A percentile compares a stretch with the other conserved stretches of the same genome.
These are phyloP conservation scores for Aphaenogaster rudis DNA, from an alignment of 1,140 invertebrate species.

Conservation along the genomic window DNA sequence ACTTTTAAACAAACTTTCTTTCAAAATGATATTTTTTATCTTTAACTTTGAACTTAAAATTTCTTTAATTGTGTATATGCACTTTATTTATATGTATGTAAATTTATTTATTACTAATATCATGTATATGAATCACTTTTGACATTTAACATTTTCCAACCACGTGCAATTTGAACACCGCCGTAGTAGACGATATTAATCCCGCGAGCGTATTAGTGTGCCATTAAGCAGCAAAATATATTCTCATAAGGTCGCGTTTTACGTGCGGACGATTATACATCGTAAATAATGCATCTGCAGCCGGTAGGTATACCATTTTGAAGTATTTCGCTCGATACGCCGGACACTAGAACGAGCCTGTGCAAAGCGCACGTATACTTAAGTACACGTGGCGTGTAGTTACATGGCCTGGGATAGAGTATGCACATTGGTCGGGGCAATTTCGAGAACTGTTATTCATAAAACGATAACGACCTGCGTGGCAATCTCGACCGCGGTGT, in stretches of 20 bases:
- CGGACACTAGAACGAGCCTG: conserved; percentile 37
- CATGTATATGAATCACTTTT: background rate
- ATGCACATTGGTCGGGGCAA: conserved; percentile 62
- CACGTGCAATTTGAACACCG: background rate
- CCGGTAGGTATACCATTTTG: conserved; percentile 55
- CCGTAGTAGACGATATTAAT: conserved; percentile 32
- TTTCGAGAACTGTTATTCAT: conserved; percentile 78
- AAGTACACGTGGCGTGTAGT: conserved; percentile 38
- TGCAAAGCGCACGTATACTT: conserved; percentile 59
- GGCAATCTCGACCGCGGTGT: conserved; percentile 63
- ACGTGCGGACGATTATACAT: conserved; percentile 44
- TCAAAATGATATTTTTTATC: background rate
- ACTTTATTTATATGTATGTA: background rate
- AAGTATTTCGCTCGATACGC: conserved; percentile 67
- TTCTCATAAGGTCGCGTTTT: conserved; percentile 51
- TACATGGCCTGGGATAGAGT: conserved; percentile 5
- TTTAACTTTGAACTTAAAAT: background rate
- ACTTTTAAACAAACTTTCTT: background rate
- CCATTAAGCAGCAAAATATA: conserved; percentile 44
- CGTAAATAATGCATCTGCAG: conserved; percentile 48
- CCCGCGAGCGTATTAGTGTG: background rate
- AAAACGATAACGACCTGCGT: conserved; percentile 75
- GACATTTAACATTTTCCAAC: background rate
- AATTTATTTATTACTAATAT: background rate
- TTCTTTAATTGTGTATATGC: background rate